phyloP scores from a whole-genome alignment of 2,797 vertebrate species.

The Pangasius sanitwongsei region DNA sequence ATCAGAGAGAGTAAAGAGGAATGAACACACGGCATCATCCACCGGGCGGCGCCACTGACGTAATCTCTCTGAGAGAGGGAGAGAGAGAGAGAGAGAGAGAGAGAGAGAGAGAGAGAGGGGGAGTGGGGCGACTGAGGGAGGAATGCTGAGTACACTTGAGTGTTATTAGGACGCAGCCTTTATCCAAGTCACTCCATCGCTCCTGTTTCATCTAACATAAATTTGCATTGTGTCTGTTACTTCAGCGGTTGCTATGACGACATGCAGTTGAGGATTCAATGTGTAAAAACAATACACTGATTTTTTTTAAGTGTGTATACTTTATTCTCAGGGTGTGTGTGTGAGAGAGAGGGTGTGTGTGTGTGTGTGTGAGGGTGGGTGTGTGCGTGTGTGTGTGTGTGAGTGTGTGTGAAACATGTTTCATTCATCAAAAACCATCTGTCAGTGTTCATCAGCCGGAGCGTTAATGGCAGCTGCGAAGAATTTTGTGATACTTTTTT shows the following conservation, averaged over 20 bases:
- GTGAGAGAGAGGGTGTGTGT: background rate
- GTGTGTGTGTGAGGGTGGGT: background rate
- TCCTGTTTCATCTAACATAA: too few species aligned
- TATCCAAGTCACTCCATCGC: background rate
- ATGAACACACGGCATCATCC: background rate
- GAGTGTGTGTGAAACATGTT: background rate
- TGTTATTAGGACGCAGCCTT: background rate
- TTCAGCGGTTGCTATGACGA: too few species aligned
- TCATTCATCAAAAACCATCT: background rate
- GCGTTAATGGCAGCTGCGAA: background rate
- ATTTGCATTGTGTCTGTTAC: conserved; percentile 9
- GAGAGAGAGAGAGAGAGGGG: background rate
- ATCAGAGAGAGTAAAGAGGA: conserved; percentile 73
- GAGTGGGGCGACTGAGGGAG: background rate
- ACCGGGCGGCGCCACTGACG: background rate
- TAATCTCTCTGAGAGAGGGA: background rate
- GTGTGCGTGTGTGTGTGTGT: background rate
- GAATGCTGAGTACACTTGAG: background rate
- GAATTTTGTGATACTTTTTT: background rate
- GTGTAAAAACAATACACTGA: background rate
- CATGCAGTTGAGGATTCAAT: background rate
- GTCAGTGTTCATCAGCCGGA: background rate
- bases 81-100: background rate
- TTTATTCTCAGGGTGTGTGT: conserved; percentile 9
- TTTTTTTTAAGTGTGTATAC: background rate